Evolutionary conservation across 2,797 vertebrate genomes (phyloP).

Genomic region (Crocidura indochinensis): DNA sequence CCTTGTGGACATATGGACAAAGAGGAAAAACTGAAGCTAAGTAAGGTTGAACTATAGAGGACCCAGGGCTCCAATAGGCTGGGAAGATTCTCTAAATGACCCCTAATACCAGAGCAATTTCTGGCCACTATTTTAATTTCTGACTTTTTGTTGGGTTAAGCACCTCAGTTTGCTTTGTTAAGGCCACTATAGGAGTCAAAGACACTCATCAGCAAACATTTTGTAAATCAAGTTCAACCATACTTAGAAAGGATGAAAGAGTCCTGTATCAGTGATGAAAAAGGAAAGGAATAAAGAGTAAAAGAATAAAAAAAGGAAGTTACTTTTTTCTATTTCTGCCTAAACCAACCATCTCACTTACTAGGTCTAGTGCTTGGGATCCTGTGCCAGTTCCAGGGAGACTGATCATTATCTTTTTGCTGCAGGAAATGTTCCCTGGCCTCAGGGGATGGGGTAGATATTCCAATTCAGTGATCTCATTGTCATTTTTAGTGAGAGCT

Average conservation of each 20-base stretch:
- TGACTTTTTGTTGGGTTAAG: neutral
- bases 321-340: neutral
- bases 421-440: neutral
- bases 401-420: neutral
- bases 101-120: neutral
- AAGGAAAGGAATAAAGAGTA: neutral
- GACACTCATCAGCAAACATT: neutral
- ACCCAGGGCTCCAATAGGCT: neutral
- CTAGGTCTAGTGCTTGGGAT: neutral
- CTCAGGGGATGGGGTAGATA: no score
- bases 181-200: no score
- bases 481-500: neutral
- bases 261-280: no score
- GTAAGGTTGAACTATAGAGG: neutral
- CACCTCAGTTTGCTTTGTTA: no score
- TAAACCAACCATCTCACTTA: neutral
- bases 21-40: neutral
- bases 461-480: neutral
- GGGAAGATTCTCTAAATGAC: neutral
- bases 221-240: fast-evolving
- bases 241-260: neutral
- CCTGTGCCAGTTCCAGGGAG: neutral
- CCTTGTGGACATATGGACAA: neutral
- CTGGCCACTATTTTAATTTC: neutral
- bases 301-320: no score